Evolutionary conservation across 1,140 invertebrate species (phyloP).

Genomic region (Sitobion miscanthi): DNA sequence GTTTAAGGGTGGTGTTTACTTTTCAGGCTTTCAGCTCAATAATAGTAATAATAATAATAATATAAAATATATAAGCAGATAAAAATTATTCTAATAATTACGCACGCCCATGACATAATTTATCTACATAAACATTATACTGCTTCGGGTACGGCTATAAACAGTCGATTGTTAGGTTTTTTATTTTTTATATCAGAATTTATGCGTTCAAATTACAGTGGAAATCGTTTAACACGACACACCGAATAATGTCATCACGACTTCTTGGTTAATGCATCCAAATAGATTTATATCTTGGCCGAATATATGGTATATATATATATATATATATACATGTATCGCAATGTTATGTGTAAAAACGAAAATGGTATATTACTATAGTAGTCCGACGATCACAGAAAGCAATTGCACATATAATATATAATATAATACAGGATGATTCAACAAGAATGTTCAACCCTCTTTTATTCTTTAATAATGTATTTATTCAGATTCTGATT

Average conservation of each 20-base stretch:
- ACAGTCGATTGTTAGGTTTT: not conserved
- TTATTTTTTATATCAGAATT: not conserved
- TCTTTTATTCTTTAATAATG: not conserved
- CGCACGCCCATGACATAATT: not conserved
- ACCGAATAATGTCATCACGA: not conserved
- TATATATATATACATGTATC: not conserved
- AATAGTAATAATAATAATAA: not conserved
- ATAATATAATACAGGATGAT: not conserved
- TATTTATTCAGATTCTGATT: conserved; percentile 12
- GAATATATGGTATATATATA: not conserved
- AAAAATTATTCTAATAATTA: not conserved
- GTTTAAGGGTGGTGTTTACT: not conserved
- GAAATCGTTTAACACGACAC: not conserved
- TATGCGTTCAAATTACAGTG: not conserved
- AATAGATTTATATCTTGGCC: not conserved
- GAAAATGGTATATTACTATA: not conserved
- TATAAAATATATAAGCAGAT: not conserved
- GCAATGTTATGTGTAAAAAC: not conserved
- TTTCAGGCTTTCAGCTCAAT: not conserved
- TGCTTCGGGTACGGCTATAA: not conserved
- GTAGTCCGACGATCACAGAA: not conserved
- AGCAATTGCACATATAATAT: not conserved
- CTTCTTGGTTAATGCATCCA: not conserved
- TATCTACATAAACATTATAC: not conserved
- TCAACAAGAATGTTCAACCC: not conserved